Evolutionary conservation across 2,888 invertebrate genomes (phyloP).

Genomic region (Cryptocheilus praepositus): DNA sequence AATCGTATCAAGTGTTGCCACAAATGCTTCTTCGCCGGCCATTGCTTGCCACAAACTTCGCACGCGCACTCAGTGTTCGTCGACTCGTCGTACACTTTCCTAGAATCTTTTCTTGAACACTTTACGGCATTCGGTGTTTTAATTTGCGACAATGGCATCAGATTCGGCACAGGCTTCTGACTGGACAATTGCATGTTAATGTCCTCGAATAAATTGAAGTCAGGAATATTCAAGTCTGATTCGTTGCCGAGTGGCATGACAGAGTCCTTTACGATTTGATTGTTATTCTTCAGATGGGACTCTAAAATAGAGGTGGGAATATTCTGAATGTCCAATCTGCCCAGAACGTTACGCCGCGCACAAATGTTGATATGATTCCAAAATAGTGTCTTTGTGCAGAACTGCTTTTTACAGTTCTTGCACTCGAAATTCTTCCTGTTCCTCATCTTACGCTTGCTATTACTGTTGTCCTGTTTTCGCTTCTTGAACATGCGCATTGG

Average conservation of each 20-base stretch:
- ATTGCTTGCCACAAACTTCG: conserved; percentile 79
- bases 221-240: conserved; percentile 70
- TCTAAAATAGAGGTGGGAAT: conserved; percentile 64
- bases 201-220: conserved; percentile 72
- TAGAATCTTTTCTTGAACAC: conserved; percentile 71
- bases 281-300: conserved; percentile 69
- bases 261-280: conserved; percentile 66
- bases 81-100: conserved; percentile 77
- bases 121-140: conserved; percentile 57
- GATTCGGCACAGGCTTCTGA: conserved; percentile 69
- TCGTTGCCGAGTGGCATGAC: conserved; percentile 47
- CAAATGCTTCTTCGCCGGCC: conserved; percentile 79
- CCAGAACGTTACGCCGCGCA: conserved; percentile 31
- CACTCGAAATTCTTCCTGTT: conserved; percentile 64
- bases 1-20: conserved; percentile 80
- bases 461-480: conserved; percentile 45
- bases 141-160: conserved; percentile 66
- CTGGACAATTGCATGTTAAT: conserved; percentile 72
- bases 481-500: conserved; percentile 63
- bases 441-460: conserved; percentile 45
- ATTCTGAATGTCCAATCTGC: conserved; percentile 15
- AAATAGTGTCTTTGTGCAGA: conserved; percentile 67
- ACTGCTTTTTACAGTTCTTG: conserved; percentile 68
- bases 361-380: conserved; percentile 70
- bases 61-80: conserved; percentile 74